phyloP scores from a whole-genome alignment of 2,888 invertebrate genomes.

The Lycia hirtaria region DNA sequence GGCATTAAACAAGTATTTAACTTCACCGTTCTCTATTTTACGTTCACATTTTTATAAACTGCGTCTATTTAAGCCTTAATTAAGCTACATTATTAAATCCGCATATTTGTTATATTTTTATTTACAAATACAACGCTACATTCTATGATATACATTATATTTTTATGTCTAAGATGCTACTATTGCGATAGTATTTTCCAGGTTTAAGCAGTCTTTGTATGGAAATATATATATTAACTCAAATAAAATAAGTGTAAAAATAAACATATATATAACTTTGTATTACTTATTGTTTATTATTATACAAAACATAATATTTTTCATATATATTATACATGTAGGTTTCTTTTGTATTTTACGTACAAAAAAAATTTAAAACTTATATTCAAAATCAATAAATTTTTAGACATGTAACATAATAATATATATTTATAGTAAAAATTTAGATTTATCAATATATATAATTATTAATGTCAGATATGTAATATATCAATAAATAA shows the following conservation, averaged over 20 bases:
- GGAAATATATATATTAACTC: not conserved
- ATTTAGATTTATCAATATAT: too few relatives aligned
- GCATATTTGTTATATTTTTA: constrained; percentile 44
- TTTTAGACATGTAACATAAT: too few relatives aligned
- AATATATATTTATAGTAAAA: too few relatives aligned
- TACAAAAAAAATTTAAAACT: too few relatives aligned
- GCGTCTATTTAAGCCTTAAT: constrained; percentile 47
- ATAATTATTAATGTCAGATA: not conserved
- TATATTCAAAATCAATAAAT: too few relatives aligned
- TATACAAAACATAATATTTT: too few relatives aligned
- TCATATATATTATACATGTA: too few relatives aligned
- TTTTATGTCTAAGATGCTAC: constrained; percentile 31
- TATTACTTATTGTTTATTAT: too few relatives aligned
- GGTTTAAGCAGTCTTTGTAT: not conserved
- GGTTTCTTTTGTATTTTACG: too few relatives aligned
- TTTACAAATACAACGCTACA: constrained; percentile 51
- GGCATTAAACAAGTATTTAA: constrained; percentile 53
- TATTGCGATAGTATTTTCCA: constrained; percentile 27
- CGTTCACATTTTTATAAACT: constrained; percentile 20
- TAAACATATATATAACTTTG: not conserved
- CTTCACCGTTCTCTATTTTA: constrained; percentile 39
- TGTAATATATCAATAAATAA: not conserved
- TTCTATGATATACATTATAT: constrained; percentile 28
- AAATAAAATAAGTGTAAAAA: not conserved
- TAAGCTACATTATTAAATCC: constrained; percentile 47